Evolutionary conservation across 2,113 vertebrate genomes (phyloP).

Genomic region (Scomber japonicus): DNA sequence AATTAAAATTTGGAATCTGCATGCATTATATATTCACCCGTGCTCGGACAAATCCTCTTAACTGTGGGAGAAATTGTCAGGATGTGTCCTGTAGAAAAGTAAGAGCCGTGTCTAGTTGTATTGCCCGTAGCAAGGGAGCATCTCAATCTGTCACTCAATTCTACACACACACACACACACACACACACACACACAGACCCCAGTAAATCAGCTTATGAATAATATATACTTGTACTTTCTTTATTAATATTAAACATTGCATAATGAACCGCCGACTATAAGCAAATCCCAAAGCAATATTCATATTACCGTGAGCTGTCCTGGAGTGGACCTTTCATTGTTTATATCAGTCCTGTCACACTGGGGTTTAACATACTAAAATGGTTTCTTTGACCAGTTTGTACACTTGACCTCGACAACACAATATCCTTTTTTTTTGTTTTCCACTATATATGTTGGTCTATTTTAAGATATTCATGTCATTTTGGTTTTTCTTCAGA

Average conservation of each 20-base stretch:
- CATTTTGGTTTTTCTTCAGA: slow-evolving; percentile 18
- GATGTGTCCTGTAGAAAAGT: slow-evolving; percentile 77
- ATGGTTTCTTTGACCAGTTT: slow-evolving; percentile 25
- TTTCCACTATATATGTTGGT: neutral
- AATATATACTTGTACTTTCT: slow-evolving; percentile 86
- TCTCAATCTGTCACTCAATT: slow-evolving; percentile 81
- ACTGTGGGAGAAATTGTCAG: slow-evolving; percentile 87
- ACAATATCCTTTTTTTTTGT: slow-evolving; percentile 4
- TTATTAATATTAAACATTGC: slow-evolving; percentile 86
- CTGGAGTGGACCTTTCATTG: slow-evolving; percentile 78
- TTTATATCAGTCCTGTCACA: slow-evolving; percentile 69
- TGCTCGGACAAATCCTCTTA: slow-evolving; percentile 86
- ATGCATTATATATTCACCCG: slow-evolving; percentile 88
- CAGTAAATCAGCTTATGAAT: slow-evolving; percentile 86
- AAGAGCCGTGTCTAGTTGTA: slow-evolving; percentile 79
- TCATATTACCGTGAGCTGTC: slow-evolving; percentile 74
- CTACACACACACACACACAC: slow-evolving; percentile 46
- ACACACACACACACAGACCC: slow-evolving; percentile 49
- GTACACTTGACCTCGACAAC: slow-evolving; percentile 46
- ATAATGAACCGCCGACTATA: slow-evolving; percentile 81
- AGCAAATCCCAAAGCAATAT: slow-evolving; percentile 84
- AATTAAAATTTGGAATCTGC: slow-evolving; percentile 84
- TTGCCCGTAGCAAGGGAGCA: slow-evolving; percentile 79
- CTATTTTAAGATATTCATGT: slow-evolving; percentile 56
- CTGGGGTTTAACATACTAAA: slow-evolving; percentile 61